Evolutionary conservation across 2,888 invertebrate genomes (phyloP).

Genomic region (Brenthis hecate): DNA sequence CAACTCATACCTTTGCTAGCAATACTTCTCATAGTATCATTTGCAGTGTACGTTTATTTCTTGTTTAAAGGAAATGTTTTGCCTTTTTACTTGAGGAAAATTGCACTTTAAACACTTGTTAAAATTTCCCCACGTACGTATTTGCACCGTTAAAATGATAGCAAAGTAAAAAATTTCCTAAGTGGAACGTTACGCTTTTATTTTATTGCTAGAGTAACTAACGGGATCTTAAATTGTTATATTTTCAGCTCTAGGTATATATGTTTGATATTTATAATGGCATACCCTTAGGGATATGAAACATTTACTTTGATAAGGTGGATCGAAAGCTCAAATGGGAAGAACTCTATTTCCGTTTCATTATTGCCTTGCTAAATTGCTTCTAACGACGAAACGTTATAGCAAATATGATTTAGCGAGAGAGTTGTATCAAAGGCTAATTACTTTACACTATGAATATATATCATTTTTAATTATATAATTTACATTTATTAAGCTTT

Average conservation of each 20-base stretch:
- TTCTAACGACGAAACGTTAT: slow-evolving; percentile 60
- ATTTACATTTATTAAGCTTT: background rate
- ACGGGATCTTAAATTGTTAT: no score
- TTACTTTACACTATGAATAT: slow-evolving; percentile 55
- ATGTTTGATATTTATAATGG: slow-evolving; percentile 3
- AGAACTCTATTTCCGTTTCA: slow-evolving; percentile 62
- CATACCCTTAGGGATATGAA: slow-evolving; percentile 1
- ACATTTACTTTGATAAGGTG: slow-evolving; percentile 40
- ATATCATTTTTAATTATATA: slow-evolving; percentile 30
- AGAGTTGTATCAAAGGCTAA: slow-evolving; percentile 71
- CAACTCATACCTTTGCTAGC: slow-evolving; percentile 69
- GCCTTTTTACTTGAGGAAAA: slow-evolving; percentile 47
- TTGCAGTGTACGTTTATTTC: slow-evolving; percentile 57
- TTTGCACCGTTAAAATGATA: slow-evolving; percentile 40
- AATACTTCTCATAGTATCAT: slow-evolving; percentile 68
- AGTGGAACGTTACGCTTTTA: slow-evolving; percentile 27
- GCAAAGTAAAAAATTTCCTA: slow-evolving; percentile 34
- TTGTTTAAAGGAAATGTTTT: slow-evolving; percentile 51
- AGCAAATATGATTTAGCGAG: slow-evolving; percentile 68
- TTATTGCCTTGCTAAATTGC: slow-evolving; percentile 65
- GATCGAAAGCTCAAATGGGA: slow-evolving; percentile 54
- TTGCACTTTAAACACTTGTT: slow-evolving; percentile 49
- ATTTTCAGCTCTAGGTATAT: no score
- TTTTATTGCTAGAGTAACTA: background rate
- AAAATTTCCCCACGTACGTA: slow-evolving; percentile 41